phyloP scores from a whole-genome alignment of 2,113 vertebrate genomes.

The Myotis brandtii region DNA sequence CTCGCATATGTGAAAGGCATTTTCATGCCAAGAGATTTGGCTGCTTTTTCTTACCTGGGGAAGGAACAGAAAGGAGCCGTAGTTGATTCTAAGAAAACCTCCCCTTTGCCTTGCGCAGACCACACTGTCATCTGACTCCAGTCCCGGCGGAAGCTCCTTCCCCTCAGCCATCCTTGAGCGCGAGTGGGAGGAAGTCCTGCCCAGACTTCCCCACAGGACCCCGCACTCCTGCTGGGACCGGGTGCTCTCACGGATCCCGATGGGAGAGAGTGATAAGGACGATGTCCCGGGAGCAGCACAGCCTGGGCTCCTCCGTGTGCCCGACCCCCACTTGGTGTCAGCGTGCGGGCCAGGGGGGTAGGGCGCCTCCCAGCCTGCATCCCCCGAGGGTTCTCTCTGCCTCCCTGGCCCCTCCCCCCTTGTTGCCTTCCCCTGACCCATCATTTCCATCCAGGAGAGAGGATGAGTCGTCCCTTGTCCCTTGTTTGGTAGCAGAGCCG shows the following conservation, averaged over 20 bases:
- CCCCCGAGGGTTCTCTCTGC: neutral
- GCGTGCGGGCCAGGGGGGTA: accelerated
- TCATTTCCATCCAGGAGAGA: neutral
- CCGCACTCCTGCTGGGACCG: neutral
- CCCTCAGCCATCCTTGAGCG: neutral
- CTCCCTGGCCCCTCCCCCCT: too few species aligned
- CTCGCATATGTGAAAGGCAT: neutral
- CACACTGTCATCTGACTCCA: neutral
- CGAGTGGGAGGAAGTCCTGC: neutral
- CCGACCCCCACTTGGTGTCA: neutral
- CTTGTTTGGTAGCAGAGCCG: neutral
- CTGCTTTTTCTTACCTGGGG: neutral
- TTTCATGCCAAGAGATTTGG: neutral
- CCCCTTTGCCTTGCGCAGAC: neutral
- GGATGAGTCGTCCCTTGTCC: neutral
- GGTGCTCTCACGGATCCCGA: neutral
- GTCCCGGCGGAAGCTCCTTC: neutral
- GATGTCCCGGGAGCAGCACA: neutral
- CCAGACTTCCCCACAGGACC: neutral
- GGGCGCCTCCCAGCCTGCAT: neutral
- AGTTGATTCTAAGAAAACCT: neutral
- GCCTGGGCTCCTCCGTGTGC: accelerated
- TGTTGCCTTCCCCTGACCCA: neutral
- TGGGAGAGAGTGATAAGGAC: accelerated
- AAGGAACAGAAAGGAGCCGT: neutral